Base-by-base conservation (phyloP, 1,140 invertebrate genomes). In the Neodiprion pinetum region DNA sequence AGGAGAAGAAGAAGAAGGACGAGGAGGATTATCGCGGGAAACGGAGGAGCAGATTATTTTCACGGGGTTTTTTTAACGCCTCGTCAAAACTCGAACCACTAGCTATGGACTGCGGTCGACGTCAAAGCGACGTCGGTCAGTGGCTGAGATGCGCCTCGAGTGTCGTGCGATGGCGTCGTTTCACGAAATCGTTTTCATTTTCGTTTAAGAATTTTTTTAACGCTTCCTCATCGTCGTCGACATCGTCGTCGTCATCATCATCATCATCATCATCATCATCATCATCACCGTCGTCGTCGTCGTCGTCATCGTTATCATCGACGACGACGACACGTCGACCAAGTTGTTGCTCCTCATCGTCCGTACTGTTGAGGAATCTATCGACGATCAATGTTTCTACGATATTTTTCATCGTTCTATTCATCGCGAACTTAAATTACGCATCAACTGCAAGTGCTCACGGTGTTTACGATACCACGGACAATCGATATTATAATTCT, bases 151-250 rank as follows among this genome's bases (percentile, higher is more conserved):
- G 78, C 78, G 83, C 80, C 48, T 82, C 85, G 17, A 86, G 80
- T 80, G 84, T 85, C 47, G 84, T 86, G 23, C 80, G 86, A 80
- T 87, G 86, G 86, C 70, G 23, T 50, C 50, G 28, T 40, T 40
- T 40, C 5, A 3, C 5, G 5, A 17, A 61, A 61, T 9, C 53
- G 9, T n/a, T n/a, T 61, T 28, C 28, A 28, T 28, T 28, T 28
- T n/a, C 53, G 9, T 40, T 40, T 40, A 5, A 40, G 28, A 40
- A 40, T 40, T 3, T 4, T 40, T 40, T 40, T 40, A 40, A 12
- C 4, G 5, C 53, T 17, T 61, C 53, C 53, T 17, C 50, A 53
- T 11, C 50, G 1, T 53, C 50, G 50, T 53, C 50, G n/a, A 53
- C 10, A 53, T 53, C 50, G 10, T 14, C 10, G n/a, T 14, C 50